Evolutionary conservation across 2,888 invertebrate species (phyloP).

Genomic region (Cryptus armator): DNA sequence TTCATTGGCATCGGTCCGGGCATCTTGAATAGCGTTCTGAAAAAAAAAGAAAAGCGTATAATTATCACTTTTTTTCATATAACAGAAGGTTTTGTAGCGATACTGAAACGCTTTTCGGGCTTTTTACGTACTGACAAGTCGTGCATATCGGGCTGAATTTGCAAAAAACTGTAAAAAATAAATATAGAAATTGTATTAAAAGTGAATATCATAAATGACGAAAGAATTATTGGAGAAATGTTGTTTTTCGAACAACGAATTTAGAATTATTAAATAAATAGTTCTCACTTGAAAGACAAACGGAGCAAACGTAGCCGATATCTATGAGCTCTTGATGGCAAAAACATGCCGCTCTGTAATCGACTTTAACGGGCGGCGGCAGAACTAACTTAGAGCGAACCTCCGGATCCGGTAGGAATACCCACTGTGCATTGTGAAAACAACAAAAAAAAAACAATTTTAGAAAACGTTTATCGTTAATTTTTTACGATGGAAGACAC

Average conservation of each 20-base stretch:
- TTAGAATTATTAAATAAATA: background rate
- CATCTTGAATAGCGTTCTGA: slow-evolving; percentile 95
- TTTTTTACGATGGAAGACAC: background rate
- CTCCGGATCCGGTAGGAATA: slow-evolving; percentile 95
- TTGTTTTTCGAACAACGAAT: background rate
- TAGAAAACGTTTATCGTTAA: background rate
- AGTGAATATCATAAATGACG: slow-evolving; percentile 33
- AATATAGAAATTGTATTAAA: slow-evolving; percentile 58
- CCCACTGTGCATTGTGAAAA: slow-evolving; percentile 89
- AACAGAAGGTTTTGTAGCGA: background rate
- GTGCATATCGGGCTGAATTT: slow-evolving; percentile 99
- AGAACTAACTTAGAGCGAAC: slow-evolving; percentile 93
- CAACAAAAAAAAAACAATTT: slow-evolving; percentile 12
- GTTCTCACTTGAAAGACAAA: slow-evolving; percentile 95
- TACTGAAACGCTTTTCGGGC: background rate
- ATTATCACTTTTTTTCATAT: slow-evolving; percentile 1
- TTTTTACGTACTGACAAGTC: slow-evolving; percentile 95
- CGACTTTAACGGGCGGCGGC: slow-evolving; percentile 96
- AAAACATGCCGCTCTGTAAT: slow-evolving; percentile 99
- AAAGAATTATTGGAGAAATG: slow-evolving; percentile 8
- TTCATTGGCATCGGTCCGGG: slow-evolving; percentile 92
- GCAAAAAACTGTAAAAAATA: slow-evolving; percentile 94
- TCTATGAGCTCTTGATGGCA: slow-evolving; percentile 98
- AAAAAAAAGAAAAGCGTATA: slow-evolving; percentile 81
- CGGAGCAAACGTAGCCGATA: slow-evolving; percentile 98